phyloP scores from a whole-genome alignment of 2,888 invertebrate genomes.

The Troilus luridus region DNA sequence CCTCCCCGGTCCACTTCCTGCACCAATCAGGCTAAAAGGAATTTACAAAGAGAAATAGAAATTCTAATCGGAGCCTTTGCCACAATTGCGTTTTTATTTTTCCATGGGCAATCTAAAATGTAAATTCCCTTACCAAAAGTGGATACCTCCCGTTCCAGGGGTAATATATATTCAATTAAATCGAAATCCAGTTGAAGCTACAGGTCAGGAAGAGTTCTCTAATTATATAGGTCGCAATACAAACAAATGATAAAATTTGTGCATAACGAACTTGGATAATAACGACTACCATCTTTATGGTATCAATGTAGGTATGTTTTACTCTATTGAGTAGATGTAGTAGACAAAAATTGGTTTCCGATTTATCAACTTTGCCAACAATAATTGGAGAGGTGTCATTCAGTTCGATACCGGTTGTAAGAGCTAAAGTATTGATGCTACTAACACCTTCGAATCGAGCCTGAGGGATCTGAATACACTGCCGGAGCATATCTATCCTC shows the following conservation, averaged over 20 bases:
- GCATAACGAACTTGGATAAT: too few species aligned
- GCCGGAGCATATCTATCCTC: too few species aligned
- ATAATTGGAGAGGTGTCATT: too few species aligned
- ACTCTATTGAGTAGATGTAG: too few species aligned
- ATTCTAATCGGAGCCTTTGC: conserved; percentile 46
- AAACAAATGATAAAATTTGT: background rate
- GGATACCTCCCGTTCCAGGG: background rate
- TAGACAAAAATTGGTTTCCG: too few species aligned
- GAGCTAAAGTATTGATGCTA: too few species aligned
- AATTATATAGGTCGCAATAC: background rate
- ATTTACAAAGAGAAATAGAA: conserved; percentile 46
- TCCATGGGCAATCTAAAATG: conserved; percentile 26
- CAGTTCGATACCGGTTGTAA: too few species aligned
- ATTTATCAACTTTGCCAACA: too few species aligned
- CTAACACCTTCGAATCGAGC: too few species aligned
- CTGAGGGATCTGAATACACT: too few species aligned
- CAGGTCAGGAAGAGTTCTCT: background rate
- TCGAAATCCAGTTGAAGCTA: background rate
- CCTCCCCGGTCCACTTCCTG: conserved; percentile 42
- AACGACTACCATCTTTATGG: too few species aligned
- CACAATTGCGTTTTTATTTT: conserved; percentile 35
- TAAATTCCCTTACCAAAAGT: conserved; percentile 47
- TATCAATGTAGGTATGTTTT: too few species aligned
- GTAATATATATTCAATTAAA: conserved; percentile 28
- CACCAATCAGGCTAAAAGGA: conserved; percentile 37